These are phyloP conservation scores for Apeltes quadracus DNA, from an alignment of 2,113 vertebrate species.

Conservation along the genomic window DNA sequence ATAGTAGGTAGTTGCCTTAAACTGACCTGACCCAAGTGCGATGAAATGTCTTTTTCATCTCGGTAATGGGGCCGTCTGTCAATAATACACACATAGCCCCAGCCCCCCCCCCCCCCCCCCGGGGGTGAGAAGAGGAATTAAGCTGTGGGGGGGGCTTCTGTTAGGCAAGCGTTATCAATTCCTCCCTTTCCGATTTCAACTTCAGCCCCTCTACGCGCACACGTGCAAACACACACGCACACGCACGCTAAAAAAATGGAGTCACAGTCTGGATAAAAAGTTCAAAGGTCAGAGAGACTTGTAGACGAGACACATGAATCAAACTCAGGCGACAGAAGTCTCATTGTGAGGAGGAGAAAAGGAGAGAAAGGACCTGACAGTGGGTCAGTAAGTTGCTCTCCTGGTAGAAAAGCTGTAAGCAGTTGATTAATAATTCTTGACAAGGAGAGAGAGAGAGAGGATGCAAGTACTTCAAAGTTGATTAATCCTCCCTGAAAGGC, in stretches of 20 bases:
- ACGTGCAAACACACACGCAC: no score
- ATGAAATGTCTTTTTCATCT: neutral
- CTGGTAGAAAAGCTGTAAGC: slow-evolving; percentile 10
- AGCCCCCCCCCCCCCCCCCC: neutral
- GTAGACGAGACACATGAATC: slow-evolving; percentile 52
- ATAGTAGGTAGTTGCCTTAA: neutral
- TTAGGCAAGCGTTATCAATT: slow-evolving; percentile 6
- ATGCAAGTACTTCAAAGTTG: slow-evolving; percentile 15
- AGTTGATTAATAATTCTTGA: slow-evolving; percentile 22
- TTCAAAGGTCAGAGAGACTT: slow-evolving; percentile 30
- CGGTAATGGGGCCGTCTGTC: neutral
- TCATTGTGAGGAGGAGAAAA: slow-evolving; percentile 13
- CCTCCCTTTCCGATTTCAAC: slow-evolving; percentile 30
- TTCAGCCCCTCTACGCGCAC: neutral
- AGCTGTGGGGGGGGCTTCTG: neutral
- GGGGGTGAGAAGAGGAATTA: slow-evolving; percentile 20
- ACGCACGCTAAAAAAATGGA: neutral
- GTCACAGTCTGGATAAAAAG: slow-evolving; percentile 15
- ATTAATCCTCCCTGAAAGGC: slow-evolving; percentile 23
- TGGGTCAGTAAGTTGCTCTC: slow-evolving; percentile 37
- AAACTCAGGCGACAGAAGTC: slow-evolving; percentile 7
- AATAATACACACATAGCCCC: slow-evolving; percentile 9
- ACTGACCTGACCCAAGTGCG: neutral
- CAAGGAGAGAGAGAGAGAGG: neutral
- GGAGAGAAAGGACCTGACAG: neutral